phyloP scores from a whole-genome alignment of 2,797 vertebrate genomes.

The Sebastes oblongus region DNA sequence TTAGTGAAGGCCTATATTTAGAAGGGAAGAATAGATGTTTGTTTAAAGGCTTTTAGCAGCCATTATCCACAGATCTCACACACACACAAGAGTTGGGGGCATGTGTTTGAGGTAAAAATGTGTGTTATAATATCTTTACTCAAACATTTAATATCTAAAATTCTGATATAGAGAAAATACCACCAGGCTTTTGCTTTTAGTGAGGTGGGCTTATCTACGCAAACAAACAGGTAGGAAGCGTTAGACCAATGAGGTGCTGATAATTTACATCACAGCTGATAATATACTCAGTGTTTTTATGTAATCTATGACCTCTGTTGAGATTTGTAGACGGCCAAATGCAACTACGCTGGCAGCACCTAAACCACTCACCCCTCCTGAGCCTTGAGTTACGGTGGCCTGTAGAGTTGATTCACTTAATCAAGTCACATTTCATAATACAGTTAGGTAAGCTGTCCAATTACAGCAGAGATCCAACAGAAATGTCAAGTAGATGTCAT shows the following conservation, averaged over 20 bases:
- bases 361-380: not conserved
- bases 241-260: not conserved
- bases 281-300: not conserved
- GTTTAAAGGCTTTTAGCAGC: conserved; percentile 70
- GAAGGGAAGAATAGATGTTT: conserved; percentile 74
- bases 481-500: conserved; percentile 19
- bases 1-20: conserved; percentile 77
- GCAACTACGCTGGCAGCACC: not conserved
- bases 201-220: not conserved
- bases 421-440: conserved; percentile 1
- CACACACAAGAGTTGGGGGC: conserved; percentile 1
- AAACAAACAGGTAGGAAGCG: not conserved
- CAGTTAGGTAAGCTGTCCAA: conserved; percentile 9
- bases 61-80: conserved; percentile 65
- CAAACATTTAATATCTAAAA: conserved; percentile 30
- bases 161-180: conserved; percentile 6
- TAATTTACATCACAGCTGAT: conserved; percentile 13
- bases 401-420: conserved; percentile 3
- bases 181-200: conserved; percentile 11
- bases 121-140: conserved; percentile 24
- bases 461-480: conserved; percentile 10
- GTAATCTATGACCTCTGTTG: conserved; percentile 36
- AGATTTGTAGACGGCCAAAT: conserved; percentile 5
- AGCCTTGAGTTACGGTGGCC: not conserved
- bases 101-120: conserved; percentile 1